phyloP scores from a whole-genome alignment of 2,113 vertebrate species.

The Lepisosteus oculatus region DNA sequence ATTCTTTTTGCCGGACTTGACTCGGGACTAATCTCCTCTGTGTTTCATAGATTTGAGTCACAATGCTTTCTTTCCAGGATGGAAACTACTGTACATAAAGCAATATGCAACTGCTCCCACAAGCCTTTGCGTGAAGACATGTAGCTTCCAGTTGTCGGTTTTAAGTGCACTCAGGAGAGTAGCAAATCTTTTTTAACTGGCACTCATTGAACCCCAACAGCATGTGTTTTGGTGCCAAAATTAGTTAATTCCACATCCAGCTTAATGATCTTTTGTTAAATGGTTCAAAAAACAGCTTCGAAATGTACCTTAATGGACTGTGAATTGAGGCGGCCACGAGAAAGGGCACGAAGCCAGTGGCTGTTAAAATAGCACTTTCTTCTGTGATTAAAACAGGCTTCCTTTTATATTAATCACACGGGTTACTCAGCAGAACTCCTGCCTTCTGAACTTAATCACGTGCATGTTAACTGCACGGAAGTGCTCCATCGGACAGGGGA shows the following conservation, averaged over 20 bases:
- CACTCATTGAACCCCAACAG: conserved; percentile 1
- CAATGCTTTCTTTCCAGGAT: too few species aligned
- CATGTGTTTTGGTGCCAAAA: background rate
- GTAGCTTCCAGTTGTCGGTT: too few species aligned
- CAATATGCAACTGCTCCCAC: too few species aligned
- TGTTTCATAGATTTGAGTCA: background rate
- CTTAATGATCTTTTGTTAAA: conserved; percentile 24
- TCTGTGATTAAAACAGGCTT: conserved; percentile 17
- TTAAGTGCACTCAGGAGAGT: too few species aligned
- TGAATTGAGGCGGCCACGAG: conserved; percentile 10
- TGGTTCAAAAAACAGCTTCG: conserved; percentile 21
- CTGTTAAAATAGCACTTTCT: conserved; percentile 6
- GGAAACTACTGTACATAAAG: too few species aligned
- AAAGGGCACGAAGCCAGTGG: conserved; percentile 16
- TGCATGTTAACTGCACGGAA: background rate
- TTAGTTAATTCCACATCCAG: conserved; percentile 4
- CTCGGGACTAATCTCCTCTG: background rate
- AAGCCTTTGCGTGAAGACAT: too few species aligned
- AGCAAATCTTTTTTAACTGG: background rate
- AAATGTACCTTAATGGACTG: conserved; percentile 23
- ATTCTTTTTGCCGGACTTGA: too few species aligned
- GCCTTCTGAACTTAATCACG: conserved; percentile 10
- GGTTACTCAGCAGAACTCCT: conserved; percentile 6
- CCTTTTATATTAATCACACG: conserved; percentile 11
- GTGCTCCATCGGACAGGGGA: background rate